Base-by-base conservation (phyloP, 1,140 invertebrate species). In the Ostrea denselamellosa region DNA sequence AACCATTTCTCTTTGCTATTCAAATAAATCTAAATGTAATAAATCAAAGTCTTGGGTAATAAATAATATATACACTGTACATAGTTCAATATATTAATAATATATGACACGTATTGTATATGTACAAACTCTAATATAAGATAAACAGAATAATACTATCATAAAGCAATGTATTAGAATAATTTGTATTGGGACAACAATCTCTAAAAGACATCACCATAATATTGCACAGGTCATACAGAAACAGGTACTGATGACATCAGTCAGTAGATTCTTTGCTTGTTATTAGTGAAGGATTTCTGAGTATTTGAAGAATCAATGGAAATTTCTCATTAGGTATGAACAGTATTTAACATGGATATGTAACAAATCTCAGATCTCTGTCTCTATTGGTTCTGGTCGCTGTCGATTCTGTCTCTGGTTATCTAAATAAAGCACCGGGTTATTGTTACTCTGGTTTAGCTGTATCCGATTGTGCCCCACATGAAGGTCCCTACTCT, bases 331-430 rank as follows among this genome's bases (percentile, higher is more conserved):
- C 68, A 28, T 77, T 17, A 77, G 25, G 65, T 68, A 68, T 7
- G 8, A 28, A 28, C 28, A 77, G 34, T 62, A 17, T 14, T 19
- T 58, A 58, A 19, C 19, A 14, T 12, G 56, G 28, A 12, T 77
- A 34, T 12, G 14, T 77, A 25, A 17, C 25, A 12, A 28, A 34
- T 14, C 14, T 83, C 44, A 87, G 28, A 87, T 87, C 82, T 87
- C 86, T 0, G 86, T 87, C 51, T 87, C 86, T 83, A 87, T 87
- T 22, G 86, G 86, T 68, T 87, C 83, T 14, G 52, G 86, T 65
- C 54, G 17, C 25, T 81, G 52, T 8, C 34, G 25, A 14, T 87
- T 58, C 52, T 22, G 82, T 83, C 77, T 58, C 54, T 87, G 54
- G 82, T 83, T 65, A 56, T 83, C 81, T 25, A 87, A 56, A n/a